phyloP scores from a whole-genome alignment of 1,140 invertebrate species.

The Bombus polaris region DNA sequence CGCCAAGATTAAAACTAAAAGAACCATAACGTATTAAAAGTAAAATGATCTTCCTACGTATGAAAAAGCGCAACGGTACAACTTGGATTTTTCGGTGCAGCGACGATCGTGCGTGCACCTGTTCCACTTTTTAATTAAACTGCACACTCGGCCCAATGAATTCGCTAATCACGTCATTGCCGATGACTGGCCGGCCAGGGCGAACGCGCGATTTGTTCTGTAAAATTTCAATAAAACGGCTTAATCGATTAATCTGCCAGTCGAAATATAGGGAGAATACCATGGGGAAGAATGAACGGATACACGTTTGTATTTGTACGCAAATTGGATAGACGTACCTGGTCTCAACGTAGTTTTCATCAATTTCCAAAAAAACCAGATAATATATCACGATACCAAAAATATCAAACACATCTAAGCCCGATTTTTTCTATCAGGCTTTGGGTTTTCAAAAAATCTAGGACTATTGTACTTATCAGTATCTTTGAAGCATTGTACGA shows the following conservation, averaged over 20 bases:
- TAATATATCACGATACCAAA: background rate
- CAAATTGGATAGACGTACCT: background rate
- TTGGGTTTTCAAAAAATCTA: no score
- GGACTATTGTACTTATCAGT: no score
- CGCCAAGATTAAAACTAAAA: background rate
- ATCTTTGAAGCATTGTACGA: no score
- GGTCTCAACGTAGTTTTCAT: constrained; percentile 22
- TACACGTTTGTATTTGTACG: background rate
- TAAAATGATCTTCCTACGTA: background rate
- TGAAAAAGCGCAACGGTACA: background rate
- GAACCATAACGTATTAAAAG: no score
- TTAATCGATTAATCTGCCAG: constrained; percentile 38
- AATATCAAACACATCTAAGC: no score
- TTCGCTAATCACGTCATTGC: constrained; percentile 47
- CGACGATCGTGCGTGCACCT: background rate
- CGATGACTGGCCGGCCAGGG: constrained; percentile 13
- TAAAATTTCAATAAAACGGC: constrained; percentile 58
- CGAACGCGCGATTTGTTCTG: constrained; percentile 32
- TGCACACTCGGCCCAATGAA: constrained; percentile 26
- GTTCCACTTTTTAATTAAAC: constrained; percentile 47
- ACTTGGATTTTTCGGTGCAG: background rate
- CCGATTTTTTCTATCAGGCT: no score
- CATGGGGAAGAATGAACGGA: background rate
- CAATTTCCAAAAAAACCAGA: background rate
- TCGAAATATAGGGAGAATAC: background rate